Evolutionary conservation across 2,113 vertebrate genomes (phyloP), one percentile per base, ranked within the genome.

Genomic region (Dinomys branickii): DNA sequence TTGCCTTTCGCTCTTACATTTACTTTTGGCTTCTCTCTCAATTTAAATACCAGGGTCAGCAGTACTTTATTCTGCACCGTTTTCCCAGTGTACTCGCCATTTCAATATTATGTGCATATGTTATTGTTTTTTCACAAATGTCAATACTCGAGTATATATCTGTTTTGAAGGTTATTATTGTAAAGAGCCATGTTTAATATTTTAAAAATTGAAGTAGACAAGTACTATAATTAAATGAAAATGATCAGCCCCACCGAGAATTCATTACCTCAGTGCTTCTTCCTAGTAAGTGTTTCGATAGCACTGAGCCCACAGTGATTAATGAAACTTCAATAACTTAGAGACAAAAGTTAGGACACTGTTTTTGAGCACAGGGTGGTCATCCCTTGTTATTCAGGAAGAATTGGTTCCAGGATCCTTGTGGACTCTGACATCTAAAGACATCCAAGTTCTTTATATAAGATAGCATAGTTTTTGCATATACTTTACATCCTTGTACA

Each of bases 341-440:
- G 22, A 91, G 41, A 14, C 11, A 94, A 56, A 90, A n/a, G 9
- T 52, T 17, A n/a, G 17, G 30, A 19, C 2, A 4, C 4, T n/a
- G 22, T 1, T 41, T 75, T 19, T 65, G 47, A 73, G 1, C 0
- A 0, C 13, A 44, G 7, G 5, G 19, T 2, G 17, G 26, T 56
- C n/a, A 69, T 67, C 7, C 54, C 28, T 59, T 11, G 38, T 10
- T 26, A 26, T 59, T 19, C 33, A 73, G 56, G 26, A 35, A 30
- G 52, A 38, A 44, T 1, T 71, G 13, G 52, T 17, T 44, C 22
- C 19, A 83, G 38, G 1, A 69, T 50, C 1, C 1, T 28, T 47
- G 22, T 58, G 28, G 50, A 56, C 17, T 2, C 52, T 38, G 24
- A 33, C 44, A 47, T 71, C 30, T 28, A 38, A 14, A 33, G 9